Conservation (phyloP, 2,797 vertebrate genomes). For the Neomorphus geoffroyi region DNA sequence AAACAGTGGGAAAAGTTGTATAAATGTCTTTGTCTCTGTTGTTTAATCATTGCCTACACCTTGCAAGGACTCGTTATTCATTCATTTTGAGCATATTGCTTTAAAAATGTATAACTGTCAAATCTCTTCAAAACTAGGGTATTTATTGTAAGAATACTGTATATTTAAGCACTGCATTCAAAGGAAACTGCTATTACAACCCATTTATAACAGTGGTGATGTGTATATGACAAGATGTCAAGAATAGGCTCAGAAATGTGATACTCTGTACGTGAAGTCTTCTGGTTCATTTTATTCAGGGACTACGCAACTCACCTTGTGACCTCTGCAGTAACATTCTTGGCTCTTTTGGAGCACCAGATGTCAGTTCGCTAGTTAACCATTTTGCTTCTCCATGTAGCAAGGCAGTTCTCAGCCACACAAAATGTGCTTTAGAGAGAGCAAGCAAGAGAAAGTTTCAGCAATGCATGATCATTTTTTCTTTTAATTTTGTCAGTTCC, state of each 20-base stretch:
- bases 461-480: not conserved
- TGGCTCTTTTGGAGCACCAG: constrained; percentile 21
- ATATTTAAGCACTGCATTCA: not conserved
- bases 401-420: not conserved
- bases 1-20: not conserved
- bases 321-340: constrained; percentile 41
- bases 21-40: not conserved
- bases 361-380: constrained; percentile 47
- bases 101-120: constrained; percentile 10
- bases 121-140: not conserved
- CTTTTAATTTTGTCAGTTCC: not conserved
- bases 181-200: not conserved
- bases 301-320: constrained; percentile 19
- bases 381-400: not conserved
- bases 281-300: not conserved
- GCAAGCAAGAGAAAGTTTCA: not conserved
- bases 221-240: constrained; percentile 53
- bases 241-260: constrained; percentile 51
- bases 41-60: not conserved
- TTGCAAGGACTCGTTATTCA: not conserved
- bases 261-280: constrained; percentile 44
- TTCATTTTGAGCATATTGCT: not conserved
- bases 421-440: not conserved
- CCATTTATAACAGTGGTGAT: constrained; percentile 49
- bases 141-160: not conserved